These are phyloP conservation scores for Brachionus asplanchnoidis DNA, from an alignment of 1,140 invertebrate species.

Conservation along the genomic window DNA sequence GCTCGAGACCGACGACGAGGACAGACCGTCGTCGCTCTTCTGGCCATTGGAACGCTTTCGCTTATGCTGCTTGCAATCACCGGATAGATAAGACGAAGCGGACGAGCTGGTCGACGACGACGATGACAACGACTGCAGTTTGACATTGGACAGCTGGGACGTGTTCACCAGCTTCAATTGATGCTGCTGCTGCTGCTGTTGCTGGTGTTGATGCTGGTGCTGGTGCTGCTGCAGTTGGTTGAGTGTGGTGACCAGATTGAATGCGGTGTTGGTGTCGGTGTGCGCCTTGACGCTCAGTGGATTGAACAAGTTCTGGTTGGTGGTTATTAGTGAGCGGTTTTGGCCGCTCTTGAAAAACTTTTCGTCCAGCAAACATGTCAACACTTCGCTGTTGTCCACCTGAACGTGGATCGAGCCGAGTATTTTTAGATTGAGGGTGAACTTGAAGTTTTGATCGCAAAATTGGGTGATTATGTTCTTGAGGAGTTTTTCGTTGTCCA, in stretches of 20 bases:
- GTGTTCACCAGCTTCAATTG: neutral
- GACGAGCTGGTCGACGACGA: constrained; percentile 25
- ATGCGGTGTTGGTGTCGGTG: neutral
- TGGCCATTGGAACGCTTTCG: neutral
- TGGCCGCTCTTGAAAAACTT: neutral
- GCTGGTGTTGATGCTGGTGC: neutral
- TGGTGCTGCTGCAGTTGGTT: constrained; percentile 16
- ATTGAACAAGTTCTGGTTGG: constrained; percentile 30
- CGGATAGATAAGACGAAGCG: constrained; percentile 15
- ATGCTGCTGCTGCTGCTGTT: neutral
- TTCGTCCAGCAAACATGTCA: constrained; percentile 6
- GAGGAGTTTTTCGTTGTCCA: constrained; percentile 33
- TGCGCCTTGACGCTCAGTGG: neutral
- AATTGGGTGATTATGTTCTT: constrained; percentile 32
- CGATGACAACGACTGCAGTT: constrained; percentile 2
- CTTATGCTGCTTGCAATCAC: constrained; percentile 7
- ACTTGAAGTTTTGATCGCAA: constrained; percentile 37
- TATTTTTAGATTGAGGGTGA: constrained; percentile 25
- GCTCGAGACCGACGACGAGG: neutral
- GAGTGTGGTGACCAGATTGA: neutral
- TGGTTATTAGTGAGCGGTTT: neutral
- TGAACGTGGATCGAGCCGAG: constrained; percentile 19
- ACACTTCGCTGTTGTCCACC: constrained; percentile 32
- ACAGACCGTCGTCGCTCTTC: neutral
- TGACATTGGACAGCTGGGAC: neutral